Evolutionary conservation across 2,113 vertebrate species (phyloP), one percentile per base, ranked within the genome.

Genomic region (Ranitomeya variabilis): DNA sequence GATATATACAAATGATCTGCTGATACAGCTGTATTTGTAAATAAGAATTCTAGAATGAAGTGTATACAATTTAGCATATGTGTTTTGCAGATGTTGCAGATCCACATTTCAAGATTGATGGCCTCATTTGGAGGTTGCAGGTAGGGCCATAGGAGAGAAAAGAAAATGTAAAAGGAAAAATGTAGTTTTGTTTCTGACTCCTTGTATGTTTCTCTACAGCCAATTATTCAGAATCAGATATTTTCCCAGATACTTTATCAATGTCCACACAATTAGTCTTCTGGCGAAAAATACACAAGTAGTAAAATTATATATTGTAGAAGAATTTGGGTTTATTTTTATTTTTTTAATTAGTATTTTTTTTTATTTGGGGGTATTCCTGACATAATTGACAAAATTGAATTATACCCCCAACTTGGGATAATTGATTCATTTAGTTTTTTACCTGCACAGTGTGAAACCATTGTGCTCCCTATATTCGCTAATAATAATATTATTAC

Each of bases 111-210:
- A 80, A 52, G 69, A 89, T 0, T 71, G 51, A 85, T 71, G 6
- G 10, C 15, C 21, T 90, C 51, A 89, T 90, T 90, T 79, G 90
- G 9, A 26, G 74, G 11, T 51, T 55, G 18, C 31, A 51, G 69
- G 16, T 81, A 14, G 76, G 1, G 83, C 59, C 18, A 88, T 7
- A 79, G 87, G 1, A 19, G 0, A 2, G 51, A 89, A 71, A 9
- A 71, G 45, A 85, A 89, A 79, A 87, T 18, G 57, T 67, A 88
- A 55, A 60, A 82, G 55, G 67, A 66, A 88, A 69, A 88, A 88
- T 83, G 78, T 88, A 88, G 83, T 88, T 71, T 74, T 73, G 55
- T 69, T 19, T 88, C 67, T 19, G 73, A 74, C 67, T 74, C 79
- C 80, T 9, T 76, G 80, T 74, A 88, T 52, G 31, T 88, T 45